phyloP scores from a whole-genome alignment of 2,888 invertebrate species.

The Lasioglossum vierecki region DNA sequence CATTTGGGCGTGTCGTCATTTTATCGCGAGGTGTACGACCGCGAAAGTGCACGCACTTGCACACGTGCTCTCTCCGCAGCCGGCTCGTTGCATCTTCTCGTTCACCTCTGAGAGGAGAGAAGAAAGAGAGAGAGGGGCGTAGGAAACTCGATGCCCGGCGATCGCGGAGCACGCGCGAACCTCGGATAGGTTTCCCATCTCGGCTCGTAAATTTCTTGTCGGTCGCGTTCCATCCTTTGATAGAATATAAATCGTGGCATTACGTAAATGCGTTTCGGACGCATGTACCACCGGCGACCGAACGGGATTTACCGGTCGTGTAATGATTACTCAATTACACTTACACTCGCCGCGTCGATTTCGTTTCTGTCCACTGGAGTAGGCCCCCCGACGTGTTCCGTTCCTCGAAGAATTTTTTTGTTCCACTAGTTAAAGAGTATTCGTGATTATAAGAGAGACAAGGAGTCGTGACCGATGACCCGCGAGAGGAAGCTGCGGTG shows the following conservation, averaged over 20 bases:
- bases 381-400: background rate
- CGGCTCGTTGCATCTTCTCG: background rate
- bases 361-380: background rate
- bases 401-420: background rate
- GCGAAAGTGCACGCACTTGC: slow-evolving; percentile 13
- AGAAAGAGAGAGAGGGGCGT: background rate
- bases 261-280: slow-evolving; percentile 15
- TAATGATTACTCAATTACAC: slow-evolving; percentile 16
- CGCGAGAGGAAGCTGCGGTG: slow-evolving; percentile 5
- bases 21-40: slow-evolving; percentile 11
- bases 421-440: background rate
- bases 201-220: slow-evolving; percentile 11
- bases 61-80: background rate
- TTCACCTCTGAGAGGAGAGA: background rate
- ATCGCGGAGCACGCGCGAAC: slow-evolving; percentile 6
- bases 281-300: background rate
- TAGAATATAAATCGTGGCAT: slow-evolving; percentile 16
- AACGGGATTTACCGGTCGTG: background rate
- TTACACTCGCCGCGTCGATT: background rate
- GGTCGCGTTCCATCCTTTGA: slow-evolving; percentile 16
- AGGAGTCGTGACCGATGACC: background rate
- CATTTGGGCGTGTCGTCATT: background rate
- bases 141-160: background rate
- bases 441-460: background rate
- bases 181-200: background rate